phyloP scores from a whole-genome alignment of 2,797 vertebrate species.

The Astyanax mexicanus region DNA sequence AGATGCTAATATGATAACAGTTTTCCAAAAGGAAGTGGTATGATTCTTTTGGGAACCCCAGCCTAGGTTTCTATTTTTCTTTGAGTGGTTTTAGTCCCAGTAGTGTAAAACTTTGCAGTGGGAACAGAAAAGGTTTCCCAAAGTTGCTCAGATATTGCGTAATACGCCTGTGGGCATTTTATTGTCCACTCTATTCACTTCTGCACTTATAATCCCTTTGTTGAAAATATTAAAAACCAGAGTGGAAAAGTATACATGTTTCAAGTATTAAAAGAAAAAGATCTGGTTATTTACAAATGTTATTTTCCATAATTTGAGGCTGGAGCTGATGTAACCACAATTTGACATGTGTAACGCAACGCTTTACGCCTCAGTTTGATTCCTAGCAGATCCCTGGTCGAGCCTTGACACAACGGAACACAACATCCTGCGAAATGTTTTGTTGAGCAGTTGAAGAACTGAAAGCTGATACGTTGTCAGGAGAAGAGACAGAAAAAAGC shows the following conservation, averaged over 20 bases:
- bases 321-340: background rate
- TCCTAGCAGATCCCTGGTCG: background rate
- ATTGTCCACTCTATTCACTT: background rate
- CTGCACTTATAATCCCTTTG: background rate
- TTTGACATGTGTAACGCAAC: background rate
- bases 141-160: background rate
- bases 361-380: background rate
- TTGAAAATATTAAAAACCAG: background rate
- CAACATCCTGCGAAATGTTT: constrained; percentile 1
- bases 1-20: too few species aligned
- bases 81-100: too few species aligned
- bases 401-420: background rate
- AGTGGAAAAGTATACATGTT: constrained; percentile 8
- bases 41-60: too few species aligned
- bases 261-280: background rate
- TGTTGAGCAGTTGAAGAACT: background rate
- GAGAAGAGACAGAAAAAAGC: background rate
- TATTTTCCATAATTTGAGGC: background rate
- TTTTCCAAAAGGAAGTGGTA: too few species aligned
- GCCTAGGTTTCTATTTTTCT: too few species aligned
- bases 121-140: background rate
- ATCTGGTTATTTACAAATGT: constrained; percentile 1
- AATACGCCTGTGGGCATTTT: background rate
- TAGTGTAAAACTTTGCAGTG: too few species aligned
- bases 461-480: background rate